Percentiles rank a stretch among this genome's conserved stretches.
phyloP scores from a whole-genome alignment of 2,888 invertebrate species.

The Epistrophe eligans region DNA sequence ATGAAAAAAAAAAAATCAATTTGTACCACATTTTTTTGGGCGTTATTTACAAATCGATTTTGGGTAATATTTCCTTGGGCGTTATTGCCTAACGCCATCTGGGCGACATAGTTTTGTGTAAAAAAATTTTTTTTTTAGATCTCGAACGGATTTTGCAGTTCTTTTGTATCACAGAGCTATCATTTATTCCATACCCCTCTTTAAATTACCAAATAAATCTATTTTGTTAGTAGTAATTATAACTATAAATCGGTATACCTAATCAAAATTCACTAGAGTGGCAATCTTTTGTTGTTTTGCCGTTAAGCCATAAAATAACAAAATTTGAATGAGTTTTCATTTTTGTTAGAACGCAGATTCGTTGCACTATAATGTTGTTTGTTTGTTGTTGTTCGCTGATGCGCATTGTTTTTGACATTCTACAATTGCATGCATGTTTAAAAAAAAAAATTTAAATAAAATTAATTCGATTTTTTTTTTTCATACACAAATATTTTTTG shows the following conservation, averaged over 20 bases:
- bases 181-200: too few species aligned
- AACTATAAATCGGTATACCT: neutral
- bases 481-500: neutral
- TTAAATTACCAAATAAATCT: too few species aligned
- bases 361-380: slow-evolving; percentile 19
- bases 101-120: too few species aligned
- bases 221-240: too few species aligned
- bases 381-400: slow-evolving; percentile 8
- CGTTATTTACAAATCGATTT: too few species aligned
- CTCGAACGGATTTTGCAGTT: too few species aligned
- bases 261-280: slow-evolving; percentile 6
- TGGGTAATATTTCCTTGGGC: too few species aligned
- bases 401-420: slow-evolving; percentile 9
- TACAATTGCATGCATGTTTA: slow-evolving; percentile 42
- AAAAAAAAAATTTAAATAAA: slow-evolving; percentile 28
- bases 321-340: slow-evolving; percentile 30
- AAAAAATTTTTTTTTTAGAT: too few species aligned
- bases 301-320: slow-evolving; percentile 15
- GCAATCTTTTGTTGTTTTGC: neutral
- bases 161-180: too few species aligned
- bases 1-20: too few species aligned
- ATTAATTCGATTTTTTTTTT: neutral
- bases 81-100: too few species aligned
- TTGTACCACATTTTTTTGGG: too few species aligned
- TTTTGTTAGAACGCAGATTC: slow-evolving; percentile 39